Evolutionary conservation across 2,797 vertebrate species (phyloP).

Genomic region (Dromococcyx pavoninus): DNA sequence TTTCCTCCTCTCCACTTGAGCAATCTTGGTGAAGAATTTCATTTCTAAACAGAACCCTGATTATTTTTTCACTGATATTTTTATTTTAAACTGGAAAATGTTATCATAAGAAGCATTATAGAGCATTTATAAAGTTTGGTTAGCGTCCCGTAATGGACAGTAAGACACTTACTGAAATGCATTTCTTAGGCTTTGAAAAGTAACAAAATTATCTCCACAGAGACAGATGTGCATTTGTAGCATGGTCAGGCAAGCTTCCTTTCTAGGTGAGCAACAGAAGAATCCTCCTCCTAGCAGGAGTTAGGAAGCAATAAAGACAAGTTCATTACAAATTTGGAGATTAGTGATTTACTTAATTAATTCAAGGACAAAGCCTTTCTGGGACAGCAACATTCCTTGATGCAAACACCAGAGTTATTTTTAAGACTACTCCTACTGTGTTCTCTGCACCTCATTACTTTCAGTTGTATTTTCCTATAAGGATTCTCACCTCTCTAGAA

Average conservation of each 20-base stretch:
- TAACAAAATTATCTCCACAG: neutral
- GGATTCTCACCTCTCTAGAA: neutral
- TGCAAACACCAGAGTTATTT: neutral
- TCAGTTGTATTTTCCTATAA: neutral
- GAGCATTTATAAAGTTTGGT: neutral
- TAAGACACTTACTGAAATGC: neutral
- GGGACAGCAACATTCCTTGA: neutral
- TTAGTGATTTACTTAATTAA: neutral
- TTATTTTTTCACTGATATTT: neutral
- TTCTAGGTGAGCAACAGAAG: neutral
- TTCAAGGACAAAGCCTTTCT: neutral
- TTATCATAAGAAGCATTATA: neutral
- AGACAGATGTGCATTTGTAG: neutral
- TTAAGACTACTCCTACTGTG: neutral
- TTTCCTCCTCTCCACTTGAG: neutral
- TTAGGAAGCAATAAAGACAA: neutral
- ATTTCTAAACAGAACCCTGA: neutral
- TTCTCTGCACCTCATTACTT: neutral
- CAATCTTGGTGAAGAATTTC: neutral
- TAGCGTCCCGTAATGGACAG: neutral
- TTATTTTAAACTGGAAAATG: neutral
- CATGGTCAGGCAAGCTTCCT: neutral
- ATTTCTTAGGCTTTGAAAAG: neutral
- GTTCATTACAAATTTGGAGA: neutral
- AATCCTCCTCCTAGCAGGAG: neutral